Evolutionary conservation across 2,113 vertebrate species (phyloP).

Genomic region (Xiphophorus maculatus): DNA sequence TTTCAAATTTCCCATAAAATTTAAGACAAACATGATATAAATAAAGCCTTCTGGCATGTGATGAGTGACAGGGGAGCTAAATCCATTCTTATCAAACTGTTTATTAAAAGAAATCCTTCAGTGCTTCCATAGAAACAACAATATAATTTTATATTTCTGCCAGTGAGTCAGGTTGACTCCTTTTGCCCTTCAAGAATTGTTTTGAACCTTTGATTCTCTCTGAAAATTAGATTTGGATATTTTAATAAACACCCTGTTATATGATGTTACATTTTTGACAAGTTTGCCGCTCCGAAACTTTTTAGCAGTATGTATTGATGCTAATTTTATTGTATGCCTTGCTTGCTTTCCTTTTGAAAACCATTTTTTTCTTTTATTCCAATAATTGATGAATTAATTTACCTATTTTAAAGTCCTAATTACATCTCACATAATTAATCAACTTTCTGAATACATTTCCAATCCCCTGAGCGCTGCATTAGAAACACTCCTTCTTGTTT

Average conservation of each 20-base stretch:
- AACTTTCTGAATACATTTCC: slow-evolving; percentile 21
- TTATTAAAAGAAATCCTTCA: slow-evolving; percentile 31
- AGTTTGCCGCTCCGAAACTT: not conserved
- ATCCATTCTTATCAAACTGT: slow-evolving; percentile 17
- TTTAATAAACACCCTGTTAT: too few species aligned
- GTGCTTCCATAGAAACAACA: slow-evolving; percentile 6
- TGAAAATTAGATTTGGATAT: not conserved
- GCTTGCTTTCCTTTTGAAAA: not conserved
- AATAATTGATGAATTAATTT: slow-evolving; percentile 27
- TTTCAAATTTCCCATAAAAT: slow-evolving; percentile 19
- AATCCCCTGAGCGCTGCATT: slow-evolving; percentile 6
- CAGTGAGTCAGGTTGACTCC: slow-evolving; percentile 24
- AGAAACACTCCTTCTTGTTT: slow-evolving; percentile 16
- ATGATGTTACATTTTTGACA: not conserved
- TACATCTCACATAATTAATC: slow-evolving; percentile 14
- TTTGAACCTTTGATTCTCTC: not conserved
- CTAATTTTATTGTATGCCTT: slow-evolving; percentile 3
- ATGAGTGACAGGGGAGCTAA: slow-evolving; percentile 37
- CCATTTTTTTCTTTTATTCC: slow-evolving; percentile 16
- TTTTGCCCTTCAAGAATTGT: not conserved
- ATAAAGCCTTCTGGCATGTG: slow-evolving; percentile 48
- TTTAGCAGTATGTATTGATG: not conserved
- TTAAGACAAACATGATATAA: slow-evolving; percentile 25
- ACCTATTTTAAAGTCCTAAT: slow-evolving; percentile 16
- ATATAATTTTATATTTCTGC: not conserved